Evolutionary conservation across 2,113 vertebrate genomes (phyloP).

Genomic region (Microtus richardsoni): DNA sequence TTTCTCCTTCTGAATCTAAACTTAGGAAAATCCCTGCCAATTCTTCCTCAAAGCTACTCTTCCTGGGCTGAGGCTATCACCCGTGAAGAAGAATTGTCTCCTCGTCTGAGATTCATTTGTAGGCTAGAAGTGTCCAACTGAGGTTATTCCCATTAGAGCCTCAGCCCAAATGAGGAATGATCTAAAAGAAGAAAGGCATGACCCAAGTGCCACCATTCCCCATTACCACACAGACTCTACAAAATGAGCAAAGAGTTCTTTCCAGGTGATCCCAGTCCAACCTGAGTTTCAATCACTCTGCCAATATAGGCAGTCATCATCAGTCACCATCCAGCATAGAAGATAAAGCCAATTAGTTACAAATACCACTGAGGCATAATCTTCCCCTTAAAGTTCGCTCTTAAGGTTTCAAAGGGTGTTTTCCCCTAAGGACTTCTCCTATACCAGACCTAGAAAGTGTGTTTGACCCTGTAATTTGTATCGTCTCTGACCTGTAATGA

Average conservation of each 20-base stretch:
- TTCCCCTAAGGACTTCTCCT: not conserved
- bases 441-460: not conserved
- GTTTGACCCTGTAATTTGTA: not conserved
- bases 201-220: not conserved
- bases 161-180: not conserved
- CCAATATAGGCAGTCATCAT: not conserved
- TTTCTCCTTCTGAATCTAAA: not conserved
- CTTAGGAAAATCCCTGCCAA: slow-evolving; percentile 1
- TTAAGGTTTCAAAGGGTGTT: not conserved
- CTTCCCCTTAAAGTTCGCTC: slow-evolving; percentile 24
- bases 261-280: not conserved
- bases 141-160: not conserved
- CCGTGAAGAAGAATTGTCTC: not conserved
- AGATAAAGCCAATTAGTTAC: slow-evolving; percentile 48
- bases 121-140: not conserved
- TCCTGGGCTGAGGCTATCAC: not conserved
- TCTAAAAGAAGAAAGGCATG: not conserved
- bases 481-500: not conserved
- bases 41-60: not conserved
- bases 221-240: not conserved
- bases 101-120: not conserved
- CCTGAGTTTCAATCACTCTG: not conserved
- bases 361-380: slow-evolving; percentile 3
- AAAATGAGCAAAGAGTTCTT: not conserved
- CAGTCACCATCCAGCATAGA: slow-evolving; percentile 16